Percentiles rank a stretch among this genome's conserved stretches.
Evolutionary conservation across 2,888 invertebrate genomes (phyloP).

Genomic region (Scelioninae gen. 2): DNA sequence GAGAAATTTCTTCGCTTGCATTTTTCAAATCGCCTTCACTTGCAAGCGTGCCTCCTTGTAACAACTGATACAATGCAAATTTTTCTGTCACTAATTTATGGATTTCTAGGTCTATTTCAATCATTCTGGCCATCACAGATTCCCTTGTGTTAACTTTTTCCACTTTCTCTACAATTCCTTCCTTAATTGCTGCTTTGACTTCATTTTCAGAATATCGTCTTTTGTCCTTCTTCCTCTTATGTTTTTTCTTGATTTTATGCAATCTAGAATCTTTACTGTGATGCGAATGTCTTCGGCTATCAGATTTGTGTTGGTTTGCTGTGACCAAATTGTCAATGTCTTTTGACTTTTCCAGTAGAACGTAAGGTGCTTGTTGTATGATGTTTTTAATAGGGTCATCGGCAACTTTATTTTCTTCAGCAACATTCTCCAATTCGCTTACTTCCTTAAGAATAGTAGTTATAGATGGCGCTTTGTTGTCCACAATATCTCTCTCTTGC

Average conservation of each 20-base stretch:
- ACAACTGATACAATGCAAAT: constrained; percentile 77
- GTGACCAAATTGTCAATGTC: constrained; percentile 53
- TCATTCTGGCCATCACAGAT: constrained; percentile 78
- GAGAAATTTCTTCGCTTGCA: constrained; percentile 3
- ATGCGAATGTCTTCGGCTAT: constrained; percentile 17
- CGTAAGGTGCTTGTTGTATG: constrained; percentile 58
- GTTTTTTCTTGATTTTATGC: constrained; percentile 63
- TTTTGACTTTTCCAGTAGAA: constrained; percentile 58
- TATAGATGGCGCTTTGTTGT: not conserved
- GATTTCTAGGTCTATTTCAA: constrained; percentile 79
- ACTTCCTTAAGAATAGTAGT: not conserved
- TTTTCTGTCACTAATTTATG: constrained; percentile 79
- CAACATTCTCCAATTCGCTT: constrained; percentile 4
- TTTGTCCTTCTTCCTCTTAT: constrained; percentile 59
- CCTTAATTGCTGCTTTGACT: constrained; percentile 61
- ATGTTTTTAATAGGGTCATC: constrained; percentile 44
- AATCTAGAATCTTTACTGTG: constrained; percentile 52
- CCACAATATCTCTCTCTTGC: not conserved
- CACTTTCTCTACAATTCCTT: constrained; percentile 53
- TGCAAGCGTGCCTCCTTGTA: constrained; percentile 63
- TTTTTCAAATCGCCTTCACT: constrained; percentile 48
- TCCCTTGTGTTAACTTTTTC: constrained; percentile 63
- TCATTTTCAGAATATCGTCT: constrained; percentile 55
- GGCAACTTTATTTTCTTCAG: constrained; percentile 4
- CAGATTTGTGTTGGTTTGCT: not conserved